These are phyloP conservation scores for Criorhina ranunculi DNA, from an alignment of 2,888 invertebrate species.

Conservation along the genomic window DNA sequence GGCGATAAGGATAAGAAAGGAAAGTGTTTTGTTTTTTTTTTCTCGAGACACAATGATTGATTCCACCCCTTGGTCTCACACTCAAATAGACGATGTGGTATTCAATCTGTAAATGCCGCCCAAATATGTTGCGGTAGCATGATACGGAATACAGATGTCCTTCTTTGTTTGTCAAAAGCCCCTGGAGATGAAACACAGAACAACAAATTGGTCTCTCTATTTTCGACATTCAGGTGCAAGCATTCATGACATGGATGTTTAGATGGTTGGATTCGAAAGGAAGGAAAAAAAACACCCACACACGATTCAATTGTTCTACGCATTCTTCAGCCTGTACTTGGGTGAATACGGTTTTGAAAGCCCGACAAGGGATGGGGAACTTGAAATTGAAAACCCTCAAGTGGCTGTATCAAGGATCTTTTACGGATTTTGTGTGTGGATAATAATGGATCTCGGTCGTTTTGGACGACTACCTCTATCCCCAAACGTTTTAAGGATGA, in stretches of 20 bases:
- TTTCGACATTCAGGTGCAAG: conserved; percentile 31
- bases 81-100: not conserved
- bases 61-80: not conserved
- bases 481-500: conserved; percentile 1
- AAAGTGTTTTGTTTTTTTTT: conserved; percentile 7
- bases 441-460: conserved; percentile 15
- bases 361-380: not conserved
- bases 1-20: conserved; percentile 15
- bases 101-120: conserved; percentile 8
- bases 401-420: conserved; percentile 34
- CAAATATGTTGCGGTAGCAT: conserved; percentile 5
- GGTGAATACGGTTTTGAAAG: not conserved
- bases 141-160: conserved; percentile 26
- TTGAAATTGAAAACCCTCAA: conserved; percentile 48
- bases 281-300: not conserved
- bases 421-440: not conserved
- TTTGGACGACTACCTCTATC: not conserved
- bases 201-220: conserved; percentile 43
- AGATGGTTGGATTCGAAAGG: not conserved
- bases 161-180: conserved; percentile 27
- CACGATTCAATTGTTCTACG: conserved; percentile 43
- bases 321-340: not conserved
- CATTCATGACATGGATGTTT: conserved; percentile 13
- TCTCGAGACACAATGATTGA: conserved; percentile 15
- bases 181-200: conserved; percentile 20